These are phyloP conservation scores for Drosophila heteroneura DNA, from an alignment of 2,888 invertebrate species.

Conservation along the genomic window DNA sequence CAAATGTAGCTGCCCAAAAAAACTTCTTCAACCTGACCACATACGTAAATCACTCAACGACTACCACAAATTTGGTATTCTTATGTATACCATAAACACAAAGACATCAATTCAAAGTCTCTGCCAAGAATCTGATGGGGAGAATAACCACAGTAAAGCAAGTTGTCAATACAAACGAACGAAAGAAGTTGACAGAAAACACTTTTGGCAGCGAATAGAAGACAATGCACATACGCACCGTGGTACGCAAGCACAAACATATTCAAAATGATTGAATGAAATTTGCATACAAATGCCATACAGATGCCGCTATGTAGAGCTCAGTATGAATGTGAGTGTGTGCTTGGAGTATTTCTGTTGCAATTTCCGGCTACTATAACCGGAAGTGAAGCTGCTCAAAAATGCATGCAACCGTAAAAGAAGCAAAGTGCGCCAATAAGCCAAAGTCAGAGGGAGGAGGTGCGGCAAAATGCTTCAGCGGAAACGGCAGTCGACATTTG, in stretches of 20 bases:
- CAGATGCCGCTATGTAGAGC: constrained; percentile 50
- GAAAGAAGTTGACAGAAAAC: constrained; percentile 25
- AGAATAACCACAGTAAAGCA: background rate
- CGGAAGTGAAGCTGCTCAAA: constrained; percentile 75
- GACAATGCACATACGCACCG: constrained; percentile 47
- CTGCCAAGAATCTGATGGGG: constrained; percentile 11
- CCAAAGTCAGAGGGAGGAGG: constrained; percentile 10
- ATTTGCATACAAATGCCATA: constrained; percentile 74
- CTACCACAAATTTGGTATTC: constrained; percentile 57
- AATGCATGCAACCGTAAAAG: constrained; percentile 77
- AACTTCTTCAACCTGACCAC: constrained; percentile 31
- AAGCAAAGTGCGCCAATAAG: constrained; percentile 73
- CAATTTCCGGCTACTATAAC: constrained; percentile 74
- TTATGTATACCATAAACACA: constrained; percentile 55
- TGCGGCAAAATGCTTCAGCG: constrained; percentile 11
- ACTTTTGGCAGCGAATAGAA: constrained; percentile 31
- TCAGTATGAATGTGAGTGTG: constrained; percentile 26
- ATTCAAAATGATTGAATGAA: constrained; percentile 62
- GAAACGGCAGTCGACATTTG: constrained; percentile 24
- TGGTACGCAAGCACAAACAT: constrained; percentile 44
- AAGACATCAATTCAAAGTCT: constrained; percentile 17
- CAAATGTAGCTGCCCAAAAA: constrained; percentile 32
- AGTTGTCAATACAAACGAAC: constrained; percentile 42
- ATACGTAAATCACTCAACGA: constrained; percentile 38
- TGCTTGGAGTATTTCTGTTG: constrained; percentile 59